phyloP scores from a whole-genome alignment of 1,140 invertebrate species.

The Dryas iulia region DNA sequence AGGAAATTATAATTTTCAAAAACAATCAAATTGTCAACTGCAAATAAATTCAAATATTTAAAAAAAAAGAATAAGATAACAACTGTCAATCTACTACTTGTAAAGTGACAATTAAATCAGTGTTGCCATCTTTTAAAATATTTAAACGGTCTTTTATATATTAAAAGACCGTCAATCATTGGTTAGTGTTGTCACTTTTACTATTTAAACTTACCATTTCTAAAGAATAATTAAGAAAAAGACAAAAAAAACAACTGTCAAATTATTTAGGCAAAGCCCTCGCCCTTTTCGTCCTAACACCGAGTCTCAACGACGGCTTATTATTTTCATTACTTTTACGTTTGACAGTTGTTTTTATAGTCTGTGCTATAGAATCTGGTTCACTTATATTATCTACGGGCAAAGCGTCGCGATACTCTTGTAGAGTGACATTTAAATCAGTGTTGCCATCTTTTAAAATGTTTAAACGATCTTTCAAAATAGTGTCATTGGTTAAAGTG shows the following conservation, averaged over 20 bases:
- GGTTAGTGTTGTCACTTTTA: too few species aligned
- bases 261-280: constrained; percentile 18
- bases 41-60: not conserved
- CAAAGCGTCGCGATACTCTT: not conserved
- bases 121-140: too few species aligned
- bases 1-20: not conserved
- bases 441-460: not conserved
- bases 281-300: constrained; percentile 41
- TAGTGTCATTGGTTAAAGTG: too few species aligned
- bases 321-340: constrained; percentile 25
- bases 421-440: not conserved
- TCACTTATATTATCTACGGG: not conserved
- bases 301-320: constrained; percentile 24
- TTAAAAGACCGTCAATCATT: not conserved
- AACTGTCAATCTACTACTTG: too few species aligned
- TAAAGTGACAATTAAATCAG: too few species aligned
- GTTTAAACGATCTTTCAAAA: too few species aligned
- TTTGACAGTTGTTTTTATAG: constrained; percentile 30
- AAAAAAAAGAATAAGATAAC: not conserved
- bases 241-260: not conserved
- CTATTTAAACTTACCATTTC: too few species aligned
- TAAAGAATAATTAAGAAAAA: too few species aligned
- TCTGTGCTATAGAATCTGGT: not conserved
- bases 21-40: not conserved
- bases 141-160: too few species aligned